Conservation (phyloP, 2,113 vertebrate genomes). For the Melospiza melodia region DNA sequence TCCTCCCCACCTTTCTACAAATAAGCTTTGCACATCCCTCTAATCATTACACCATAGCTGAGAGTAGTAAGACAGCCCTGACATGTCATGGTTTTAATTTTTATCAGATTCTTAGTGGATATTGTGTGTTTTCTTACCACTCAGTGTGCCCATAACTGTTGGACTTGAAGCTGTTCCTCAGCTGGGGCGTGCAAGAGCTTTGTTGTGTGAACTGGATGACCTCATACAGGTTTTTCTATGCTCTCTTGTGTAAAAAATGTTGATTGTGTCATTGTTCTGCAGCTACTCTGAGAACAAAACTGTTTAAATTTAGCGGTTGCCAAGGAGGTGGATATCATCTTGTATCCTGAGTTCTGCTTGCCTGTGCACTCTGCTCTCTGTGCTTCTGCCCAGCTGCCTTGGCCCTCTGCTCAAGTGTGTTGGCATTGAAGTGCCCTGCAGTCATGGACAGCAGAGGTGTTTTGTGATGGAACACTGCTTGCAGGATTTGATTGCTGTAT, state of each 20-base stretch:
- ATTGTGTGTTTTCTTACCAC: rapidly evolving
- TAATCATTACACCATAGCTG: background rate
- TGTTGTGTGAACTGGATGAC: background rate
- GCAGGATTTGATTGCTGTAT: background rate
- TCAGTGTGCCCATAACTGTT: background rate
- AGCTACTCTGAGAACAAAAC: background rate
- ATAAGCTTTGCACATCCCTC: background rate
- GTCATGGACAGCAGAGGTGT: background rate
- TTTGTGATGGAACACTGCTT: background rate
- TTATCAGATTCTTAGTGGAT: background rate
- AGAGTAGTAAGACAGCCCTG: background rate
- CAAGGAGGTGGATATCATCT: background rate
- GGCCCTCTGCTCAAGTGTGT: background rate
- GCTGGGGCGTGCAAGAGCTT: background rate
- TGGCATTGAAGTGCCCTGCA: background rate
- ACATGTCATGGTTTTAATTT: background rate
- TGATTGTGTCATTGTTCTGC: background rate
- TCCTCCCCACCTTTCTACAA: background rate
- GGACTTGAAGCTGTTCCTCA: background rate
- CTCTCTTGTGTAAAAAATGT: background rate
- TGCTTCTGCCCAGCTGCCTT: background rate
- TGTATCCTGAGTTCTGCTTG: background rate
- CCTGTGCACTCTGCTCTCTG: background rate
- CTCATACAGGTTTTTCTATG: background rate
- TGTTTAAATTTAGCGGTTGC: background rate